Evolutionary conservation across 2,113 vertebrate genomes (phyloP).

Genomic region (Scortum barcoo): DNA sequence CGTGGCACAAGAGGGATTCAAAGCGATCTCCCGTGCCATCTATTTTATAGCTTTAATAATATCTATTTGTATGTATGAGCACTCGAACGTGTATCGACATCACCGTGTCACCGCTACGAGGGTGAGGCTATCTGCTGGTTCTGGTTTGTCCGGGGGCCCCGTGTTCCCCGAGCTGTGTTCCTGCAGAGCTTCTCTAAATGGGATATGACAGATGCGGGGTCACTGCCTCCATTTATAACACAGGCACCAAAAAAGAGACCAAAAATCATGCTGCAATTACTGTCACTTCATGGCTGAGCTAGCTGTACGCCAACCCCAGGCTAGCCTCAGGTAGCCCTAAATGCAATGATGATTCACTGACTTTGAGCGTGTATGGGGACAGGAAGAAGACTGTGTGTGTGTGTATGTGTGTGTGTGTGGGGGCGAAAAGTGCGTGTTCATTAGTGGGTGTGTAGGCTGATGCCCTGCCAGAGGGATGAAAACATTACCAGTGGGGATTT

Average conservation of each 20-base stretch:
- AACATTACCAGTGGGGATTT: slow-evolving; percentile 37
- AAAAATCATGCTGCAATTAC: slow-evolving; percentile 56
- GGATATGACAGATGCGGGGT: slow-evolving; percentile 64
- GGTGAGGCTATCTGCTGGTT: not conserved
- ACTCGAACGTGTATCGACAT: not conserved
- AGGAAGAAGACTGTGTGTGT: slow-evolving; percentile 5
- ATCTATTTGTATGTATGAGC: not conserved
- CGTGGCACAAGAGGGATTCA: not conserved
- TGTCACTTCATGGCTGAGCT: slow-evolving; percentile 54
- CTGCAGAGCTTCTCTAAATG: slow-evolving; percentile 52
- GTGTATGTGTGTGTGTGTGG: not conserved
- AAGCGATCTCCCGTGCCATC: not conserved
- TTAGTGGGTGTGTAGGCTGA: slow-evolving; percentile 20
- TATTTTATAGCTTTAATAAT: not conserved
- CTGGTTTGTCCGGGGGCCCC: slow-evolving; percentile 2
- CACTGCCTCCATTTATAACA: slow-evolving; percentile 59
- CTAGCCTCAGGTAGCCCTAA: slow-evolving; percentile 59
- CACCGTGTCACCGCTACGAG: no score
- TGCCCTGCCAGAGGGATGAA: slow-evolving; percentile 34
- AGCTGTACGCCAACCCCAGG: slow-evolving; percentile 37
- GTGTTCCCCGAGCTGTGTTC: slow-evolving; percentile 24
- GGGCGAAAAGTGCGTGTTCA: no score
- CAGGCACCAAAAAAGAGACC: slow-evolving; percentile 34
- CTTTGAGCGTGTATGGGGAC: slow-evolving; percentile 42
- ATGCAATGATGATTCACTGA: slow-evolving; percentile 61